Base-by-base conservation (phyloP, 1,140 invertebrate species). In the Leptoteleia sp. region DNA sequence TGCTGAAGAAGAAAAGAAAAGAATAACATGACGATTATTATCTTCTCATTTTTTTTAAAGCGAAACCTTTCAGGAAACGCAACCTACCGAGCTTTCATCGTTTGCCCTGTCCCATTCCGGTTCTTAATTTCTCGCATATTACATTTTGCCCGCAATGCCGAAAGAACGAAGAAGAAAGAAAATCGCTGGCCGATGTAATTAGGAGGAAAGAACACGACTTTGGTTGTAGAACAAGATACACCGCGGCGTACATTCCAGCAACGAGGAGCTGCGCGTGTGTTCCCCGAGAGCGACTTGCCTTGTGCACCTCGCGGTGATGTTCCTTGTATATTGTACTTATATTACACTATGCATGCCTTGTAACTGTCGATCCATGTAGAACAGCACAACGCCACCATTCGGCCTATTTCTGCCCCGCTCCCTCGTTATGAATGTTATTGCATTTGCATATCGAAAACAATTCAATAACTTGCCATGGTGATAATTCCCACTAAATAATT, bases 361-460 rank as follows among this genome's bases (percentile, higher is more conserved):
- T 64, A 64, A 64, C 61, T 57, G 70, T 65, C 33, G 52, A 43
- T 40, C 6, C 55, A n/a, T 80, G 78, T 75, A 76, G 43, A 70
- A 81, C 73, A 81, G 33, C 47, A 35, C 62, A 47, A 72, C 16
- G 50, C 64, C 65, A 64, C 59, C 72, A 77, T 54, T 81, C n/a
- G 81, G 76, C 70, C 82, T 79, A 82, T 85, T 84, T 85, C 83
- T 81, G 71, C 71, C 31, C 42, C 37, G 67, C 31, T 83, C 70
- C 29, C 73, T 77, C 61, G 76, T 83, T 84, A 84, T 83, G 75
- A 80, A 75, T 80, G 80, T 81, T 80, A 84, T 81, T 84, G 47
- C 71, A 85, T 84, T 84, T 83, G 76, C 83, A 81, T 84, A 84
- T 80, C 76, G 71, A 62, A 52, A 80, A 82, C 81, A 79, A 84